Evolutionary conservation across 2,797 vertebrate genomes (phyloP), one percentile per base, ranked within the genome.

Genomic region (Dicrostonyx torquatus): DNA sequence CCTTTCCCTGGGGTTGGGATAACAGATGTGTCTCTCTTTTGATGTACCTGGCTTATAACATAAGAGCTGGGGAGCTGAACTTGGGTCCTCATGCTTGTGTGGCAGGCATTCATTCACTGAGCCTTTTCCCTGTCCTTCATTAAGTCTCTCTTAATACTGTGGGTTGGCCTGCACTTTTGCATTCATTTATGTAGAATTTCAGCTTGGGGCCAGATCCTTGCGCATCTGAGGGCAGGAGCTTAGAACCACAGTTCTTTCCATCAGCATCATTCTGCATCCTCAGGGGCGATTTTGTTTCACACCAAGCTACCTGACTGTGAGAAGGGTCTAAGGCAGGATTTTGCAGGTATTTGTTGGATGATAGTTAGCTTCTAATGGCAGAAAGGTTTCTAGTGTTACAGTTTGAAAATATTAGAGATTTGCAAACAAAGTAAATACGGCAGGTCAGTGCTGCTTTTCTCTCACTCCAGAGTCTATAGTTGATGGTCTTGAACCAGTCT

Each of bases 331-430:
- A 3, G 55, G 24, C 45, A 58, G 29, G 34, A 80, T 48, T 82
- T 92, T 80, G n/a, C 48, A 94, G 55, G n/a, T 37, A 82, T 13
- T 31, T 55, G 34, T 17, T 72, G 78, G 58, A 6, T 92, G 70
- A 70, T 70, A 18, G 26, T 94, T 85, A 60, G 34, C n/a, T 79
- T 90, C 34, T 6, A 14, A 53, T 22, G n/a, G 37, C 64, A 45
- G 37, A 62, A 92, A 83, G 77, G 7, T 87, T 90, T 92, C 92
- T 85, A 73, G 14, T 77, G 92, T 86, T 83, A n/a, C 78, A 80
- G 34, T 87, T 64, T 76, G 31, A 40, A 96, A 79, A 73, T 84
- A 86, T 93, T 87, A 72, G 11, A 82, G 68, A 87, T 14, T n/a
- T 75, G 18, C 64, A 26, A 92, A 10, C 72, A 89, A 84, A 50